Evolutionary conservation across 2,797 vertebrate species (phyloP).

Genomic region (Halcyon badia): DNA sequence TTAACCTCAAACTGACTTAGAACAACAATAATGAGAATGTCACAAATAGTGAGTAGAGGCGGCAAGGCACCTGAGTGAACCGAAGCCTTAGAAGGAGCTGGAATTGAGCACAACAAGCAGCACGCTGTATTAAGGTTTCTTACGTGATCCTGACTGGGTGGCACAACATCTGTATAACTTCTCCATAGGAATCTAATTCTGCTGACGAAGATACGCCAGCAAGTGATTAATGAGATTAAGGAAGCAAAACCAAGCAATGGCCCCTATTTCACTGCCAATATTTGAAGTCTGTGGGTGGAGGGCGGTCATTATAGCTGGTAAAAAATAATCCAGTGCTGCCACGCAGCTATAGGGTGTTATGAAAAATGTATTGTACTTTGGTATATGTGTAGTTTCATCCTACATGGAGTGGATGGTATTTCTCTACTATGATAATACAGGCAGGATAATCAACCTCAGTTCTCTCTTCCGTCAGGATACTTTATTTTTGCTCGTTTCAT

Average conservation of each 20-base stretch:
- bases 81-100: background rate
- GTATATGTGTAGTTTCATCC: background rate
- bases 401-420: background rate
- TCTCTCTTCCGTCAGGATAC: background rate
- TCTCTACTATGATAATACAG: background rate
- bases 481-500: background rate
- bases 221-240: background rate
- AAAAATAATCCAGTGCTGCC: background rate
- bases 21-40: background rate
- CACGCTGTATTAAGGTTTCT: background rate
- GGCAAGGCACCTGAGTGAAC: background rate
- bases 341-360: background rate
- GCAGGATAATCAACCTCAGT: background rate
- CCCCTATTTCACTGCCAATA: background rate
- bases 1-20: slow-evolving; percentile 15
- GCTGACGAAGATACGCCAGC: background rate
- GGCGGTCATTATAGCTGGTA: accelerated
- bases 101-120: background rate
- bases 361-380: background rate
- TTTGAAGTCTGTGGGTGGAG: background rate
- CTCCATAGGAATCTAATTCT: background rate
- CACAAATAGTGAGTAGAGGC: background rate
- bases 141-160: background rate
- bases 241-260: background rate
- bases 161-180: background rate